phyloP scores from a whole-genome alignment of 2,888 invertebrate genomes.

The Allygus modestus region DNA sequence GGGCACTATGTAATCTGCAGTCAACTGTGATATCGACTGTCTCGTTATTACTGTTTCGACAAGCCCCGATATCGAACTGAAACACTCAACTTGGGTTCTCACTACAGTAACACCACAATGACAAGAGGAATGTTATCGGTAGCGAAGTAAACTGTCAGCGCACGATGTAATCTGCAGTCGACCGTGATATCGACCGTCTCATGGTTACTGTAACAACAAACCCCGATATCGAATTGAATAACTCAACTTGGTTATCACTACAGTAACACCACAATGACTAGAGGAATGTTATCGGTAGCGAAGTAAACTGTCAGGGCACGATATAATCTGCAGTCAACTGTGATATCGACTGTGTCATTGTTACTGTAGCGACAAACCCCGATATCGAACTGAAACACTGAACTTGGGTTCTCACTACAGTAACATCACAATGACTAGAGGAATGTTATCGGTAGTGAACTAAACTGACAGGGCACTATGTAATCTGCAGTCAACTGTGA shows the following conservation, averaged over 20 bases:
- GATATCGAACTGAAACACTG: background rate
- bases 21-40: slow-evolving; percentile 2
- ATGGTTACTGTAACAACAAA: background rate
- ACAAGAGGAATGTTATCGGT: background rate
- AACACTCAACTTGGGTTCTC: background rate
- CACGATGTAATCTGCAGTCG: background rate
- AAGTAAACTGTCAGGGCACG: background rate
- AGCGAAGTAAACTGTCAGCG: background rate
- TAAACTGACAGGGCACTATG: background rate
- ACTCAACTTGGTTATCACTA: too few relatives aligned
- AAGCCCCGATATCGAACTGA: too few relatives aligned
- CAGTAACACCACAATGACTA: too few relatives aligned
- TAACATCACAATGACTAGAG: background rate
- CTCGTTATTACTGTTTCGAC: background rate
- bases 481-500: slow-evolving; percentile 12
- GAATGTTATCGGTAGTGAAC: background rate
- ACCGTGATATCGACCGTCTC: background rate
- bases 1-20: background rate
- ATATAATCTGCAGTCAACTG: background rate
- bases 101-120: background rate
- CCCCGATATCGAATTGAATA: too few relatives aligned
- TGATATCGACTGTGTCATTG: slow-evolving; percentile 18
- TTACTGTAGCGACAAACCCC: background rate
- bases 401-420: too few relatives aligned
- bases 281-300: background rate